phyloP scores from a whole-genome alignment of 37 sponge, comb jelly and placozoan genomes.

The Mnemiopsis leidyi region DNA sequence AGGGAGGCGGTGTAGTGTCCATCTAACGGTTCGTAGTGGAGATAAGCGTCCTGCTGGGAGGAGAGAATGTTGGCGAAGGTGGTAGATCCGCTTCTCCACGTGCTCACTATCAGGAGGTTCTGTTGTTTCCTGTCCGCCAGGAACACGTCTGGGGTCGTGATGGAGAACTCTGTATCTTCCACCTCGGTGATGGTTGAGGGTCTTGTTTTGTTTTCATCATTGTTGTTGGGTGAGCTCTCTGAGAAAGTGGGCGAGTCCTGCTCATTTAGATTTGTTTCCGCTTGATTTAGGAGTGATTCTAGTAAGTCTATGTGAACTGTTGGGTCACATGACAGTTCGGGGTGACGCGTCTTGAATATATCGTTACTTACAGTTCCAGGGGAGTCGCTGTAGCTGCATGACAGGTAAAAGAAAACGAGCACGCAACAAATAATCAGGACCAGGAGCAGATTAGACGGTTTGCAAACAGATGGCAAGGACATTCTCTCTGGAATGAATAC shows the following conservation, averaged over 20 bases:
- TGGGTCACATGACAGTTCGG: too few relatives aligned
- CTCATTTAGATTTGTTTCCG: too few relatives aligned
- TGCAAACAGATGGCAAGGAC: background rate
- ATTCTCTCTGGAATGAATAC: background rate
- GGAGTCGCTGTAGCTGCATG: too few relatives aligned
- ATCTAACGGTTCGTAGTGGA: conserved; percentile 17
- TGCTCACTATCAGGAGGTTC: background rate
- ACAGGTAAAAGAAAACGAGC: background rate
- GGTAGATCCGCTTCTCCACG: conserved; percentile 16
- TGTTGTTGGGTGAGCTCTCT: too few relatives aligned
- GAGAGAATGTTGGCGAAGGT: background rate
- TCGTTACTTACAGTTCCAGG: background rate
- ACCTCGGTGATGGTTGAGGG: too few relatives aligned
- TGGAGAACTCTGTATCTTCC: too few relatives aligned
- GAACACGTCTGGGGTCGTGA: too few relatives aligned
- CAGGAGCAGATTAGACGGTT: background rate
- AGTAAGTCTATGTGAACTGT: too few relatives aligned
- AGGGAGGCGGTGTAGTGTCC: background rate
- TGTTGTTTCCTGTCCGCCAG: background rate
- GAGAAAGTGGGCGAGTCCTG: too few relatives aligned
- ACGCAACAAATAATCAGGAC: background rate
- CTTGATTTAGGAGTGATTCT: too few relatives aligned
- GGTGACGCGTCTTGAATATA: too few relatives aligned
- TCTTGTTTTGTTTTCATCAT: too few relatives aligned
- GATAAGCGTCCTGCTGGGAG: background rate